Evolutionary conservation across 2,113 vertebrate species (phyloP).

Genomic region (Aegithalos caudatus): DNA sequence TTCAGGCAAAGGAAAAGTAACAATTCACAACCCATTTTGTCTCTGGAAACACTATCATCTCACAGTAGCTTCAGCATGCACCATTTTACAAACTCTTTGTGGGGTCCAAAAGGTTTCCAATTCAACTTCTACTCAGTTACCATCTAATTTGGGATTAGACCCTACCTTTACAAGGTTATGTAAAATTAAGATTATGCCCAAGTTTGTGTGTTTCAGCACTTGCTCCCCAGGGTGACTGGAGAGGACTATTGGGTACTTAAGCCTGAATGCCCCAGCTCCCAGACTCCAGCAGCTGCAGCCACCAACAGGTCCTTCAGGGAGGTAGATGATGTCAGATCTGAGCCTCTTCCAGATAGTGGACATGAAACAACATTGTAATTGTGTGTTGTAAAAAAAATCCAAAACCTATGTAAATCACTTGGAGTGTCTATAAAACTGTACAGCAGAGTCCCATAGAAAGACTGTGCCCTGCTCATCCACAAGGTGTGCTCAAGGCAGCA

Average conservation of each 20-base stretch:
- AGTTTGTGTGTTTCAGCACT: fast-evolving
- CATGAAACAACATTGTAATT: not conserved
- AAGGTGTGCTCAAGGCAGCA: fast-evolving
- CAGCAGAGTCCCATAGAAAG: fast-evolving
- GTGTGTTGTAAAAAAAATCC: not conserved
- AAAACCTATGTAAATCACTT: not conserved
- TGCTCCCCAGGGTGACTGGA: not conserved
- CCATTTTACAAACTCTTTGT: fast-evolving
- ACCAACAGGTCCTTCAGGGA: fast-evolving
- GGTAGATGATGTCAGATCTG: not conserved
- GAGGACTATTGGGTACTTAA: not conserved
- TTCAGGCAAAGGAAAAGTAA: not conserved
- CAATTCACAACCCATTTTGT: not conserved
- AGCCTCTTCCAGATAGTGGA: not conserved
- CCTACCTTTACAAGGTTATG: not conserved
- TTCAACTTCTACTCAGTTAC: not conserved
- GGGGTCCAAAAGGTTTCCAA: not conserved
- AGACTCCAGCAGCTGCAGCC: fast-evolving
- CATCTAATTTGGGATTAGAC: not conserved
- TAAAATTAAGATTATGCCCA: not conserved
- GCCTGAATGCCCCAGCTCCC: fast-evolving
- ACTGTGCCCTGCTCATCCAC: fast-evolving
- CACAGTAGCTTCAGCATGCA: not conserved
- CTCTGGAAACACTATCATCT: not conserved
- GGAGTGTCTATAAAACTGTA: not conserved